Conservation (phyloP, 2,888 invertebrate genomes). For the Nephrotoma appendiculata region DNA sequence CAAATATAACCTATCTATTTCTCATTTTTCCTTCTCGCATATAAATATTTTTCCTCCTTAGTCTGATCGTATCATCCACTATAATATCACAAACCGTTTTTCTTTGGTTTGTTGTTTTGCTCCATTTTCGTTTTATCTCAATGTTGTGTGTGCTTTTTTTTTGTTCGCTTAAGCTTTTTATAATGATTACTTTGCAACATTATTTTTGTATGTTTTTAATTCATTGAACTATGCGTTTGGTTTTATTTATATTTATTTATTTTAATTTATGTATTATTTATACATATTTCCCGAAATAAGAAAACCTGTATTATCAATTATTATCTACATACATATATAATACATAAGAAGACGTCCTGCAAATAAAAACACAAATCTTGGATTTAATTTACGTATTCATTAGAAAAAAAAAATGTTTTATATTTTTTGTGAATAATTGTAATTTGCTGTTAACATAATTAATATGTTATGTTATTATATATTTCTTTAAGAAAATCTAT, state of each 20-base stretch:
- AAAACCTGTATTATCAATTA: neutral
- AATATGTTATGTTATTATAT: neutral
- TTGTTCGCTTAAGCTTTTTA: neutral
- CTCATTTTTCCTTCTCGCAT: neutral
- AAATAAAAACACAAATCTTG: neutral
- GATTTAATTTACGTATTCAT: neutral
- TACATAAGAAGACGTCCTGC: neutral
- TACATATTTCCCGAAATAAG: neutral
- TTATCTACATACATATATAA: neutral
- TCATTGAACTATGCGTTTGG: neutral
- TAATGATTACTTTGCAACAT: neutral
- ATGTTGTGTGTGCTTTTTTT: neutral
- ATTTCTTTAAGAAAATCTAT: neutral
- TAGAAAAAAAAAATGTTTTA: neutral
- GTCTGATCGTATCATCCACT: neutral
- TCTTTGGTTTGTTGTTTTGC: neutral
- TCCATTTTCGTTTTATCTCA: neutral
- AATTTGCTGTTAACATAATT: neutral
- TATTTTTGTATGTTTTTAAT: neutral
- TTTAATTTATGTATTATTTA: neutral
- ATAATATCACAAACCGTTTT: neutral
- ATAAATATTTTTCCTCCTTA: neutral
- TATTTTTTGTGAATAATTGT: neutral
- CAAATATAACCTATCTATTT: neutral
- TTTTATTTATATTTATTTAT: neutral